Base-by-base conservation (phyloP, 2,797 vertebrate genomes). In the Enteromius trimaculatus region DNA sequence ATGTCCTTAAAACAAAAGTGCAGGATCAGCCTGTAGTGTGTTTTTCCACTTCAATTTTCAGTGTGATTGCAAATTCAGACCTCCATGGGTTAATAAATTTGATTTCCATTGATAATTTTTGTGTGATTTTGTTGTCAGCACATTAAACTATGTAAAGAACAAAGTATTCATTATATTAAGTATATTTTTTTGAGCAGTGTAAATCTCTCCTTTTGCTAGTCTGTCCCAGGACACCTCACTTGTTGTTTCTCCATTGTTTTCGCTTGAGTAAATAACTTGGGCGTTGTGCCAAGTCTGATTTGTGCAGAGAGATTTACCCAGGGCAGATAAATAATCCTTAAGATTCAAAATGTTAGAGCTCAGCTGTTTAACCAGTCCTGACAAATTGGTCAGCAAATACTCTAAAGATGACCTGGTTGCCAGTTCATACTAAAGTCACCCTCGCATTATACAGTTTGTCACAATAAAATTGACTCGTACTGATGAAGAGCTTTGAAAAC, bases 201-300 rank as follows among this genome's bases (percentile, higher is more conserved):
- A 31, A 14, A 10, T 17, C 76, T 71, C 53, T 53, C n/a, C 21
- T 64, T 2, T 53, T 42, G 8, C n/a, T 66, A 37, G 42, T 71
- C 44, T 80, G 26, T 55, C 14, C 23, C 9, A 70, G 42, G 68
- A 81, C 78, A 66, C 66, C 2, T 55, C 17, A 37, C 53, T 55
- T 47, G 21, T n/a, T 37, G 21, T 70, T 76, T 62, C 64, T n/a
- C 65, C 74, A 72, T 37, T 77, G 58, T 66, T 74, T 84, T 79
- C 21, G 29, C 49, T 85, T 70, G 29, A 72, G 55, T 31, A 80
- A 65, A 76, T 80, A 31, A 44, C 37, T 69, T 77, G 1, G 55
- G 26, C 34, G 47, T 77, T 2, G 16, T 6, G 75, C 23, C 42
- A 81, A 23, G 53, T 70, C 37, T 66, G 23, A 72, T 58, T 42